Base-by-base conservation (phyloP, 2,797 vertebrate genomes). In the Calcarius lapponicus region DNA sequence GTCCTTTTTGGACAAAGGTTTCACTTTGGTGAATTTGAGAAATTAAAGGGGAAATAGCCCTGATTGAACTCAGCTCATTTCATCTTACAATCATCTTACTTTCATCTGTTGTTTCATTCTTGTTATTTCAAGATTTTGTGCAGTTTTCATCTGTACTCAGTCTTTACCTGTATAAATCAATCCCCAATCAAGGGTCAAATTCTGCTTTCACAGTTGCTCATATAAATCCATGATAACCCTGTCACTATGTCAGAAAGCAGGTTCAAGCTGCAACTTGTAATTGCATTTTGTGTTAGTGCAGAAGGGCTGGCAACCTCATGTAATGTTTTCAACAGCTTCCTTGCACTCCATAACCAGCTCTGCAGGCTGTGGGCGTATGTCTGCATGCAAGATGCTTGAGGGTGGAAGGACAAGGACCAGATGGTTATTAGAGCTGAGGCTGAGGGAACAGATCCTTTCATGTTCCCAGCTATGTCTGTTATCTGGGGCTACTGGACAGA, bases 321-420 rank as follows among this genome's bases (percentile, higher is more conserved):
- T 81, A 47, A 36, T 58, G 38, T 83, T 81, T 94, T 87, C 69
- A 92, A 42, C 86, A 65, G 71, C 34, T 91, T 86, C 20, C 78
- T 69, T 88, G 71, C 65, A 85, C 17, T 67, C 47, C 66, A 12
- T 14, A 67, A 80, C 67, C 76, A 47, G 51, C 69, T 56, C 65
- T 74, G 38, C 22, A 60, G 36, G n/a, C 60, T 87, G 26, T 32
- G 48, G 64, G 73, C 16, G 6, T 73, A 34, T 0, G 10, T 80
- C 79, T 92, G 92, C 36, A 1, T 40, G 62, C 86, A 93, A 70
- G 87, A 95, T 84, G 85, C 85, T 78, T 74, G 60, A 83, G 47
- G 22, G 69, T 81, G 57, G 88, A 93, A 88, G 93, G 90, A 73
- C 88, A 80, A 91, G 75, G 82, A 61, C 89, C 76, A 81, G 87